A percentile compares a stretch with the other conserved stretches of the same genome.
Evolutionary conservation across 2,113 vertebrate species (phyloP).

Genomic region (Mesocricetus auratus): DNA sequence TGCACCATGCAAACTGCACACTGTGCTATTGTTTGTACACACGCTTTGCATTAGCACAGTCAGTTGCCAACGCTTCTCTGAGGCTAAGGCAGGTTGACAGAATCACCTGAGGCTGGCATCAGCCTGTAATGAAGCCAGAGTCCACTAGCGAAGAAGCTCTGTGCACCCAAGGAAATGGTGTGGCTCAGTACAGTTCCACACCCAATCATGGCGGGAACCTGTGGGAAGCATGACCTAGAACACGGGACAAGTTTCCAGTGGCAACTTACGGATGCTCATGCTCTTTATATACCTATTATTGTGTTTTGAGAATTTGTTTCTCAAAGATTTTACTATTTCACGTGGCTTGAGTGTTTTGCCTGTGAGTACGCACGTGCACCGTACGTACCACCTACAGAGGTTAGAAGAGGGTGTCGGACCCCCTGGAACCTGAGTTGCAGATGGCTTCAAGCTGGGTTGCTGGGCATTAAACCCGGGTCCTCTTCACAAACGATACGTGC

Average conservation of each 20-base stretch:
- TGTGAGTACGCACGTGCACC: background rate
- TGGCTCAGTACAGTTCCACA: background rate
- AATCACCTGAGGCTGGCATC: background rate
- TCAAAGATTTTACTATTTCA: background rate
- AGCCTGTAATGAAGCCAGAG: background rate
- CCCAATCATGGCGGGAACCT: background rate
- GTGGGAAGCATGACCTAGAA: background rate
- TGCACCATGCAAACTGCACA: background rate
- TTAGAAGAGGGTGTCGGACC: background rate
- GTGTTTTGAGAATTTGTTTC: background rate
- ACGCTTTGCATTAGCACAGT: background rate
- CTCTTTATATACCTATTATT: background rate
- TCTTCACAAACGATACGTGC: background rate
- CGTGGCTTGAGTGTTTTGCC: background rate
- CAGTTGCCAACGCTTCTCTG: background rate
- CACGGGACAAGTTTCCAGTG: fast-evolving
- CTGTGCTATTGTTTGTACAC: background rate
- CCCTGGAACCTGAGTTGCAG: background rate
- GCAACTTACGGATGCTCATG: background rate
- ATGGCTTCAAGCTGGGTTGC: background rate
- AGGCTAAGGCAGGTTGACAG: background rate
- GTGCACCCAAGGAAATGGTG: background rate
- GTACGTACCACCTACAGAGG: background rate
- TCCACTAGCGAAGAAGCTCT: background rate
- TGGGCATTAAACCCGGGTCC: background rate